These are phyloP conservation scores for Zelostemma sp. DNA, from an alignment of 1,140 invertebrate species.

Conservation along the genomic window DNA sequence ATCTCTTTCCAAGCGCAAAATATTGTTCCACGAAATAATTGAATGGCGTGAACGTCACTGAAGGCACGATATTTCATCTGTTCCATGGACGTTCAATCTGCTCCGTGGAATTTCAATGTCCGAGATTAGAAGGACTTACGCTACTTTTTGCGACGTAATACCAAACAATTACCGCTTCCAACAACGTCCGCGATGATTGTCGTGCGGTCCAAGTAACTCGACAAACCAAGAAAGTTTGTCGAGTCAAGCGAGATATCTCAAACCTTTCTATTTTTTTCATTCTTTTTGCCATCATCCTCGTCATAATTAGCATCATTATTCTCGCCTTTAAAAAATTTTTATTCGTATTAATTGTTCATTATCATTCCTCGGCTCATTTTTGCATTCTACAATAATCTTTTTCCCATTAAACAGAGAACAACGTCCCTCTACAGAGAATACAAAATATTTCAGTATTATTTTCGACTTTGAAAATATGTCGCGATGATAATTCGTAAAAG, in stretches of 20 bases:
- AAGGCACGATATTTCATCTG: constrained; percentile 2
- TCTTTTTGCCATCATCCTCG: not conserved
- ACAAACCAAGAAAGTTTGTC: constrained; percentile 27
- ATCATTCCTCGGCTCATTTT: no score
- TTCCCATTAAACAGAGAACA: no score
- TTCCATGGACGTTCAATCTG: constrained; percentile 8
- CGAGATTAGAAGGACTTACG: constrained; percentile 11
- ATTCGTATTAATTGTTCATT: no score
- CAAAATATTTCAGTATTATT: no score
- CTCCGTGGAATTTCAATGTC: constrained; percentile 17
- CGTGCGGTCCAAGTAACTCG: constrained; percentile 16
- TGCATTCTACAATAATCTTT: no score
- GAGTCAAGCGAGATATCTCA: constrained; percentile 18
- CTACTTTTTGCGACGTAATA: not conserved
- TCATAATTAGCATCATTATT: constrained; percentile 2
- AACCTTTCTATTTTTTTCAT: not conserved
- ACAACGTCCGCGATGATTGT: constrained; percentile 25
- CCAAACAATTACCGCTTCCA: constrained; percentile 31
- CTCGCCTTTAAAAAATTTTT: constrained; percentile 2
- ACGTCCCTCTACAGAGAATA: no score
- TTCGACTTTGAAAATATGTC: no score
- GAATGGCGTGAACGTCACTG: not conserved
- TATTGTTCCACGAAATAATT: constrained; percentile 15
- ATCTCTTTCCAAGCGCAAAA: no score
- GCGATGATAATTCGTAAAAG: no score